A percentile compares a stretch with the other conserved stretches of the same genome.
phyloP scores from a whole-genome alignment of 2,888 invertebrate species.

The Agriopis leucophaearia region DNA sequence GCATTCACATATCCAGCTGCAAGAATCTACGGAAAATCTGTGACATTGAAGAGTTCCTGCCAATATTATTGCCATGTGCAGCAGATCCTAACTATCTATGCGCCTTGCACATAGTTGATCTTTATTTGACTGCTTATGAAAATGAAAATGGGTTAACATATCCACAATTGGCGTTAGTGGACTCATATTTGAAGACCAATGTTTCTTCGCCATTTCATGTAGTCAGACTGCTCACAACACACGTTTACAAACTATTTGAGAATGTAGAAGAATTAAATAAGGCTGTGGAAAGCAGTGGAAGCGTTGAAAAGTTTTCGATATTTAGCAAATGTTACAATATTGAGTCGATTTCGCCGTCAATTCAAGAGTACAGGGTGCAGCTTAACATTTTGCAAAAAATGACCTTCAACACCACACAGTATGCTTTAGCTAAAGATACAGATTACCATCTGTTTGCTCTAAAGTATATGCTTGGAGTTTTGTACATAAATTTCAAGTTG shows the following conservation, averaged over 20 bases:
- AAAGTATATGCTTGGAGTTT: slow-evolving; percentile 92
- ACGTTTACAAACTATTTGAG: slow-evolving; percentile 90
- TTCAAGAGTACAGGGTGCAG: slow-evolving; percentile 93
- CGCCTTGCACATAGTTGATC: slow-evolving; percentile 84
- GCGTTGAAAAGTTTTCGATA: slow-evolving; percentile 82
- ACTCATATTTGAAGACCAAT: slow-evolving; percentile 86
- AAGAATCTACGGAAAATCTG: slow-evolving; percentile 78
- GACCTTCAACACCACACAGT: slow-evolving; percentile 87
- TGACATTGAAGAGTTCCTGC: slow-evolving; percentile 73
- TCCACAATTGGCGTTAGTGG: slow-evolving; percentile 77
- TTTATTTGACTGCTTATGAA: slow-evolving; percentile 83
- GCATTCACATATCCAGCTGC: slow-evolving; percentile 84
- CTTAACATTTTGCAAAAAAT: slow-evolving; percentile 91
- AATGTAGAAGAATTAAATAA: slow-evolving; percentile 81
- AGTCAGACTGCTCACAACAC: slow-evolving; percentile 89
- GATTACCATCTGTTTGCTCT: slow-evolving; percentile 89
- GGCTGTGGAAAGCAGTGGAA: slow-evolving; percentile 62
- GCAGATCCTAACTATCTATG: slow-evolving; percentile 76
- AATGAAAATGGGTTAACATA: slow-evolving; percentile 75
- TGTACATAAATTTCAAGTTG: slow-evolving; percentile 95
- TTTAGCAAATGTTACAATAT: slow-evolving; percentile 90
- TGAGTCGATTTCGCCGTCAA: slow-evolving; percentile 89
- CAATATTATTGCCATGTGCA: slow-evolving; percentile 76
- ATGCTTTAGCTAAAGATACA: slow-evolving; percentile 84
- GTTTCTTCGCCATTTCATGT: slow-evolving; percentile 90